A percentile compares a stretch with the other conserved stretches of the same genome.
Evolutionary conservation across 2,113 vertebrate species (phyloP).

Genomic region (Cryptotis parvus): DNA sequence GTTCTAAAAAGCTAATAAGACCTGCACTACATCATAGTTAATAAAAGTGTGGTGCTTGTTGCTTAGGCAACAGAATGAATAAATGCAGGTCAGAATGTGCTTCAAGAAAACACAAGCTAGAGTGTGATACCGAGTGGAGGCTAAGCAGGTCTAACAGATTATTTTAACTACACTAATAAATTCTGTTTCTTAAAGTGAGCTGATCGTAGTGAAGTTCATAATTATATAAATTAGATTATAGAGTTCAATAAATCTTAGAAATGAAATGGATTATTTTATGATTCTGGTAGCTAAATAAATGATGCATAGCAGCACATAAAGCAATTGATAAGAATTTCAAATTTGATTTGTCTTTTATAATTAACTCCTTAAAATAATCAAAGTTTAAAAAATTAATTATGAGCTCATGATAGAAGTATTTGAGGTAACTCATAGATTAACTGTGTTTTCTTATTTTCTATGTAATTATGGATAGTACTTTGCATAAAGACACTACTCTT

Average conservation of each 20-base stretch:
- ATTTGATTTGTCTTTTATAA: slow-evolving; percentile 49
- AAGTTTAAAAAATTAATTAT: slow-evolving; percentile 48
- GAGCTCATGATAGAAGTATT: slow-evolving; percentile 57
- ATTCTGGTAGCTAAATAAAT: slow-evolving; percentile 48
- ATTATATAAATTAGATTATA: slow-evolving; percentile 59
- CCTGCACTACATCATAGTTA: slow-evolving; percentile 87
- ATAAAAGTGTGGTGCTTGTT: slow-evolving; percentile 89
- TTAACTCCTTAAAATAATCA: slow-evolving; percentile 33
- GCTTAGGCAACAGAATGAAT: slow-evolving; percentile 94
- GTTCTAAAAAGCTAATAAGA: slow-evolving; percentile 85
- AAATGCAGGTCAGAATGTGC: slow-evolving; percentile 92
- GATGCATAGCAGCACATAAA: slow-evolving; percentile 37
- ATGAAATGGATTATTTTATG: slow-evolving; percentile 60
- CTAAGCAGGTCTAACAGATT: slow-evolving; percentile 76
- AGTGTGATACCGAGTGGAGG: slow-evolving; percentile 73
- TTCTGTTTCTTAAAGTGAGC: slow-evolving; percentile 57
- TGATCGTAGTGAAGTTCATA: slow-evolving; percentile 61
- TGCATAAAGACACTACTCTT: background rate
- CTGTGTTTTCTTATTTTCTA: slow-evolving; percentile 45
- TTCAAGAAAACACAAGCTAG: slow-evolving; percentile 86
- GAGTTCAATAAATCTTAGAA: slow-evolving; percentile 62
- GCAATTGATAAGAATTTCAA: slow-evolving; percentile 60
- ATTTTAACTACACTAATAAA: slow-evolving; percentile 72
- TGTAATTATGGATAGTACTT: slow-evolving; percentile 35
- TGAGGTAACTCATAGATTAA: slow-evolving; percentile 46